Conservation (phyloP, 2,113 vertebrate genomes). For the Collichthys lucidus region DNA sequence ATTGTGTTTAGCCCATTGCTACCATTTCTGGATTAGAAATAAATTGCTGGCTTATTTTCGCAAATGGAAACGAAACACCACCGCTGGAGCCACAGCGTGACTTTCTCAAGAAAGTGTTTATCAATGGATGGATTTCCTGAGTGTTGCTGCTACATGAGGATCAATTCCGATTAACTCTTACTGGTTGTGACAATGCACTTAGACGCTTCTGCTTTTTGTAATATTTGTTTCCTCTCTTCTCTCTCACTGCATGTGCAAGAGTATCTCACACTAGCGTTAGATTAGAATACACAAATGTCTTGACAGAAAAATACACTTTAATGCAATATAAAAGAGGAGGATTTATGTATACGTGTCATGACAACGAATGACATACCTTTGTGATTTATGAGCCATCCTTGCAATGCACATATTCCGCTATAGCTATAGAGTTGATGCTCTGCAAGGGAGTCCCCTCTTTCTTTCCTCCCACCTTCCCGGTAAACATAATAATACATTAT, state of each 20-base stretch:
- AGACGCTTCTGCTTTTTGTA: slow-evolving; percentile 63
- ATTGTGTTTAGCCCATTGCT: slow-evolving; percentile 78
- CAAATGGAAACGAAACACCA: slow-evolving; percentile 80
- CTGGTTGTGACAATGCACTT: slow-evolving; percentile 76
- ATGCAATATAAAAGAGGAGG: slow-evolving; percentile 59
- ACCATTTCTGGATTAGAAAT: slow-evolving; percentile 81
- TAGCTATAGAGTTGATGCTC: slow-evolving; percentile 33
- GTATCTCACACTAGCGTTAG: slow-evolving; percentile 35
- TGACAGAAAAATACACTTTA: slow-evolving; percentile 57
- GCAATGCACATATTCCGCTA: slow-evolving; percentile 49
- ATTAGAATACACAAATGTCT: slow-evolving; percentile 58
- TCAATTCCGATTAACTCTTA: slow-evolving; percentile 78
- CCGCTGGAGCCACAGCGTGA: slow-evolving; percentile 65
- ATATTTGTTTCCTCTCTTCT: slow-evolving; percentile 62
- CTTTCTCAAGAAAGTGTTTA: slow-evolving; percentile 78
- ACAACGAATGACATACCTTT: slow-evolving; percentile 58
- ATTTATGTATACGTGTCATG: slow-evolving; percentile 61
- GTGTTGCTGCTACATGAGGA: slow-evolving; percentile 72
- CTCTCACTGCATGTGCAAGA: slow-evolving; percentile 20
- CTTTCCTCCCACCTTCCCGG: not conserved
- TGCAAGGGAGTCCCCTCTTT: slow-evolving; percentile 4
- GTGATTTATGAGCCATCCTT: slow-evolving; percentile 64
- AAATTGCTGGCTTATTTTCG: slow-evolving; percentile 81
- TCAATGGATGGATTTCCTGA: slow-evolving; percentile 83
- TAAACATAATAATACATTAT: slow-evolving; percentile 19